A percentile compares a stretch with the other conserved stretches of the same genome.
Conservation (phyloP, 1,140 invertebrate genomes). For the Ctenoplectra terminalis region DNA sequence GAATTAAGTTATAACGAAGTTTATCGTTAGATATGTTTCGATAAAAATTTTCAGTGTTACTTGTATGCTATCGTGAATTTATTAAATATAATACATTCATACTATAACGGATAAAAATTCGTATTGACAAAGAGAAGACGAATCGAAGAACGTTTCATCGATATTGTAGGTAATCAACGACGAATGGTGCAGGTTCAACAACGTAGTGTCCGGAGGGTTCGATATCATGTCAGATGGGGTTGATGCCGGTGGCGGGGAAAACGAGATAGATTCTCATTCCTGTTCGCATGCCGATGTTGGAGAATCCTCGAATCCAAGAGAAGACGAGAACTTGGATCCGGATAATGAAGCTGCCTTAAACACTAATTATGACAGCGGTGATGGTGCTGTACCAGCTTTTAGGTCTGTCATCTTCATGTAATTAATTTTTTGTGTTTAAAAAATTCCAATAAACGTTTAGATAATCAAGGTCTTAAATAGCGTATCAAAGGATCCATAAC, state of each 20-base stretch:
- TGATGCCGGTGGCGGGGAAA: conserved; percentile 81
- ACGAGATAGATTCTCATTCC: conserved; percentile 82
- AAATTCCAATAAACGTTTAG: conserved; percentile 42
- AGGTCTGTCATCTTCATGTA: conserved; percentile 70
- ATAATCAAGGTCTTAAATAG: conserved; percentile 45
- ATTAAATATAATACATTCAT: background rate
- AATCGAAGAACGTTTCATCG: background rate
- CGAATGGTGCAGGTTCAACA: conserved; percentile 73
- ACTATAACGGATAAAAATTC: background rate
- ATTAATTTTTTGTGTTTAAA: conserved; percentile 33
- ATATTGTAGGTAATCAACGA: conserved; percentile 31
- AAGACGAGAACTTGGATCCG: conserved; percentile 78
- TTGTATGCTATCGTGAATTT: background rate
- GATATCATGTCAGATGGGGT: conserved; percentile 82
- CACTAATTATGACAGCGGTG: conserved; percentile 86
- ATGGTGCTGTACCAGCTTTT: conserved; percentile 83
- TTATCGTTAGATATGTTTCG: background rate
- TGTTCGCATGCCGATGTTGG: conserved; percentile 77
- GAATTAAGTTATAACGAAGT: background rate
- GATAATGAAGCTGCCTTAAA: conserved; percentile 83
- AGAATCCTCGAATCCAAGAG: conserved; percentile 77
- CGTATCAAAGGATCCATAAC: conserved; percentile 37
- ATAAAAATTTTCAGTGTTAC: background rate
- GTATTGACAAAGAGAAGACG: background rate
- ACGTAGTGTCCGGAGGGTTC: conserved; percentile 72